A percentile compares a stretch with the other conserved stretches of the same genome.
phyloP scores from a whole-genome alignment of 1,140 invertebrate species.

The Apis mellifera region Amel_HAv3.1 CM009935.2:7773001-7773500 shows the following conservation, averaged over 20 bases:
- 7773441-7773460: no score
- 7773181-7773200: neutral
- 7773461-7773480: no score
- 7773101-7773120: conserved; percentile 49
- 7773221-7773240: conserved; percentile 31
- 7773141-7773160: no score
- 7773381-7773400: no score
- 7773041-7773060: conserved; percentile 77
- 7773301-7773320: conserved; percentile 15
- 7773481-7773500: no score
- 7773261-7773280: conserved; percentile 34
- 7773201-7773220: conserved; percentile 53
- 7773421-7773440: no score
- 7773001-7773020: conserved; percentile 63
- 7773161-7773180: neutral
- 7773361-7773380: no score
- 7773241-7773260: conserved; percentile 54
- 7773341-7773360: no score
- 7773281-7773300: conserved; percentile 26
- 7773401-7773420: no score
- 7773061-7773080: conserved; percentile 65
- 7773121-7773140: conserved; percentile 46
- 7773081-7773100: conserved; percentile 71
- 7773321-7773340: neutral
- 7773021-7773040: conserved; percentile 80